phyloP scores from a whole-genome alignment of 2,888 invertebrate genomes.

The Eristalinus aeneus region DNA sequence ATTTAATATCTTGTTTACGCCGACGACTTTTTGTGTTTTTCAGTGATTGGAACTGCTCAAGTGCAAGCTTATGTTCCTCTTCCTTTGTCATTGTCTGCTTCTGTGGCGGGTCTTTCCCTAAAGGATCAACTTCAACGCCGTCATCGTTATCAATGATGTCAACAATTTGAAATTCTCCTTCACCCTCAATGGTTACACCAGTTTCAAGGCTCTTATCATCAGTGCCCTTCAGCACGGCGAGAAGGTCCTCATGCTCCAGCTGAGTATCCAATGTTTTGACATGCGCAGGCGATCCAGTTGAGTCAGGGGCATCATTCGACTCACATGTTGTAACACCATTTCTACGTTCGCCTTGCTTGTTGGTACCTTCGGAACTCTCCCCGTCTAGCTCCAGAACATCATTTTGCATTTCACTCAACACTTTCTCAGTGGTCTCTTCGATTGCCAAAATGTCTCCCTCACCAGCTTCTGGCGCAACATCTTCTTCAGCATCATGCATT shows the following conservation, averaged over 20 bases:
- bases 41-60: conserved; percentile 77
- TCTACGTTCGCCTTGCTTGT: conserved; percentile 19
- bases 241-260: conserved; percentile 78
- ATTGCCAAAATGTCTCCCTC: conserved; percentile 5
- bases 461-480: background rate
- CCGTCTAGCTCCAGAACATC: background rate
- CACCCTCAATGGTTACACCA: conserved; percentile 78
- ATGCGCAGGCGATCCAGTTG: conserved; percentile 10
- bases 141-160: conserved; percentile 77
- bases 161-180: conserved; percentile 79
- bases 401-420: background rate
- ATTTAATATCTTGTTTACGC: conserved; percentile 74
- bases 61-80: conserved; percentile 77
- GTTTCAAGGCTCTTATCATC: conserved; percentile 81
- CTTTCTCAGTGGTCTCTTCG: conserved; percentile 6
- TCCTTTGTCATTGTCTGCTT: conserved; percentile 73
- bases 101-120: conserved; percentile 8
- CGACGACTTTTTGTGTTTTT: conserved; percentile 70
- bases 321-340: conserved; percentile 43
- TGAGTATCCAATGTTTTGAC: conserved; percentile 40
- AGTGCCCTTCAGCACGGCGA: conserved; percentile 82
- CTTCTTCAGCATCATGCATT: conserved; percentile 75
- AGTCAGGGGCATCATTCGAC: conserved; percentile 24
- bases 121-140: conserved; percentile 37
- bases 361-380: background rate